Conservation (phyloP, 2,888 invertebrate species). For the Lordiphosa andalusiaca region DNA sequence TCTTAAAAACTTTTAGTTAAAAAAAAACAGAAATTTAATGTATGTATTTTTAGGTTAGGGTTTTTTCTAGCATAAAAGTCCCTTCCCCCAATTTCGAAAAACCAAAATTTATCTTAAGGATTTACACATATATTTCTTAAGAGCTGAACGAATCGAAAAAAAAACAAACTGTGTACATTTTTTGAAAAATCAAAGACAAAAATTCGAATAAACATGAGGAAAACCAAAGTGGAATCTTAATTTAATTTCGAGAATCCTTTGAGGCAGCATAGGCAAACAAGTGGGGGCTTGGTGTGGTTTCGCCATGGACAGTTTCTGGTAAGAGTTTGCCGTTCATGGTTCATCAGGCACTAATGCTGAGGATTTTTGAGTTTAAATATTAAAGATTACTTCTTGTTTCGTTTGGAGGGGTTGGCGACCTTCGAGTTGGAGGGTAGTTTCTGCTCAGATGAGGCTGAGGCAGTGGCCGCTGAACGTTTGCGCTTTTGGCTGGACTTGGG, state of each 20-base stretch:
- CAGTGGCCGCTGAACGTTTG: slow-evolving; percentile 31
- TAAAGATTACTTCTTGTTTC: slow-evolving; percentile 1
- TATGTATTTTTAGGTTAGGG: slow-evolving; percentile 42
- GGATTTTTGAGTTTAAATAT: not conserved
- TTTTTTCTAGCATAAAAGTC: slow-evolving; percentile 32
- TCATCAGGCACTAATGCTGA: slow-evolving; percentile 51
- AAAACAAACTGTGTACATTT: slow-evolving; percentile 53
- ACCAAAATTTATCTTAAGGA: slow-evolving; percentile 63
- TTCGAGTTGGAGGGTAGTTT: not conserved
- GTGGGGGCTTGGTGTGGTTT: slow-evolving; percentile 6
- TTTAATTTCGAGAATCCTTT: slow-evolving; percentile 11
- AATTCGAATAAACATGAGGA: slow-evolving; percentile 49
- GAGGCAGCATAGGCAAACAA: not conserved
- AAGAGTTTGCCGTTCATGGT: slow-evolving; percentile 45
- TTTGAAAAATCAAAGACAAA: slow-evolving; percentile 63
- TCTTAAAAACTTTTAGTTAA: slow-evolving; percentile 19
- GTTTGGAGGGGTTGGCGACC: not conserved
- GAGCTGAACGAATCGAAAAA: slow-evolving; percentile 48
- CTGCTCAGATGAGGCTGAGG: not conserved
- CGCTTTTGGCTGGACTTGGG: slow-evolving; percentile 7
- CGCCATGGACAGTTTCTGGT: slow-evolving; percentile 41
- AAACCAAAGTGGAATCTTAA: slow-evolving; percentile 23
- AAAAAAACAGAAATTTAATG: slow-evolving; percentile 20
- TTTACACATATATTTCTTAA: slow-evolving; percentile 45
- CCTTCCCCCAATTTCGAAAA: slow-evolving; percentile 47